Conservation (phyloP, 2,797 vertebrate genomes). For the Coendou prehensilis region DNA sequence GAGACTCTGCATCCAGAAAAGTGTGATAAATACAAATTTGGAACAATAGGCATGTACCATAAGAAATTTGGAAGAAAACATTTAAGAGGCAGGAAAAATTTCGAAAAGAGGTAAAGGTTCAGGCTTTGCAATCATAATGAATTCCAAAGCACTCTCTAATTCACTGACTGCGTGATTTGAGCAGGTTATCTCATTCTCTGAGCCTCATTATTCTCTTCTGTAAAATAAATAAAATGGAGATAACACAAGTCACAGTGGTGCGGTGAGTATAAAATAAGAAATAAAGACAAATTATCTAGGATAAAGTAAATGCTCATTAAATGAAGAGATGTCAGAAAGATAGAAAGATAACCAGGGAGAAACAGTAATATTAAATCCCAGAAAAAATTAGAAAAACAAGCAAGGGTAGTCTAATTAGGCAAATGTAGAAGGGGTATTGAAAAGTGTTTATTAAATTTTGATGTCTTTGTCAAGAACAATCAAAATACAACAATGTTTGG, state of each 20-base stretch:
- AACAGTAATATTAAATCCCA: neutral
- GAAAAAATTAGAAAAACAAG: neutral
- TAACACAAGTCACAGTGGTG: neutral
- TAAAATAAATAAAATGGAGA: neutral
- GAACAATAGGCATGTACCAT: neutral
- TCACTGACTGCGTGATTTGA: neutral
- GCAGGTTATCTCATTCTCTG: neutral
- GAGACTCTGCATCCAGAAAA: slow-evolving; percentile 6
- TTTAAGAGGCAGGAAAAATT: neutral
- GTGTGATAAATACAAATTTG: slow-evolving; percentile 22
- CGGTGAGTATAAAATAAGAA: slow-evolving; percentile 4
- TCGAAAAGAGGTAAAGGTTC: neutral
- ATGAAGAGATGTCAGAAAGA: slow-evolving; percentile 9
- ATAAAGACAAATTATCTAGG: neutral
- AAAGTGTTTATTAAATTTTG: neutral
- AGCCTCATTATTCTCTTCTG: neutral
- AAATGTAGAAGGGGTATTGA: neutral
- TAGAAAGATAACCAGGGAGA: neutral
- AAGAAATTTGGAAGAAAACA: neutral
- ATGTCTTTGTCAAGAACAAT: slow-evolving; percentile 11
- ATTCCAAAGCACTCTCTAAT: neutral
- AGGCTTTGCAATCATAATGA: neutral
- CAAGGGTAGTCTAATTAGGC: neutral
- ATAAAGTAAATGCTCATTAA: slow-evolving; percentile 53
- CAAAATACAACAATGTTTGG: neutral